A percentile compares a stretch with the other conserved stretches of the same genome.
These are phyloP conservation scores for Pygmarrhopalites habei DNA, from an alignment of 1,140 invertebrate species.

Conservation along the genomic window DNA sequence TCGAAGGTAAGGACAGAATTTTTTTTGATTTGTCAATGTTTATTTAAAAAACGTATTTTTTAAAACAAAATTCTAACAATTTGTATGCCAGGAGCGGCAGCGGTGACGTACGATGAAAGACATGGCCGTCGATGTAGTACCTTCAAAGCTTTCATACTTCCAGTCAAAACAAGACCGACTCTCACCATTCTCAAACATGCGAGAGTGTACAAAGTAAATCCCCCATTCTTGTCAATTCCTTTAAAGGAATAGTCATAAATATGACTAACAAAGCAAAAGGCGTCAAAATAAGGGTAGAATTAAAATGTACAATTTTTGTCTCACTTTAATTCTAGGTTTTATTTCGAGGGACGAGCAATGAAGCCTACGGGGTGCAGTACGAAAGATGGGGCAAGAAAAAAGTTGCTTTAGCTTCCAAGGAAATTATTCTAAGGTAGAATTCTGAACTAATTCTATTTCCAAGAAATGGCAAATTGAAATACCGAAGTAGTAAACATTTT, in stretches of 20 bases:
- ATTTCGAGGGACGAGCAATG: slow-evolving; percentile 33
- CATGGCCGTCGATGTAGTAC: slow-evolving; percentile 33
- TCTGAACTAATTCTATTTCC: too few relatives aligned
- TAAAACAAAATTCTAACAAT: neutral
- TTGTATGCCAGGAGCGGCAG: slow-evolving; percentile 29
- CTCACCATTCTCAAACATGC: slow-evolving; percentile 34
- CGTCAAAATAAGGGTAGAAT: neutral
- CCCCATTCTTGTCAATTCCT: neutral
- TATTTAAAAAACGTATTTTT: neutral
- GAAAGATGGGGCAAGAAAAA: slow-evolving; percentile 20
- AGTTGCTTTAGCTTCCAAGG: slow-evolving; percentile 36
- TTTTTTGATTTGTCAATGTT: neutral
- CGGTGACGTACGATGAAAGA: slow-evolving; percentile 34
- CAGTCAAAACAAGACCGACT: slow-evolving; percentile 26
- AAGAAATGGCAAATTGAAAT: too few relatives aligned
- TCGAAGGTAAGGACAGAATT: slow-evolving; percentile 22
- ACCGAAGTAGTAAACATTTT: too few relatives aligned
- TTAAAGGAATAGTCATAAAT: neutral
- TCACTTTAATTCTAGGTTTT: slow-evolving; percentile 19
- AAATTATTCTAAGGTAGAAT: slow-evolving; percentile 38
- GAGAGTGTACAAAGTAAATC: slow-evolving; percentile 35
- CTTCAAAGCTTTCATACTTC: slow-evolving; percentile 31
- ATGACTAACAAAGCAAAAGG: neutral
- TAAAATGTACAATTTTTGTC: neutral
- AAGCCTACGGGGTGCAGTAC: slow-evolving; percentile 38